Conservation (phyloP, 2,888 invertebrate genomes). For the Plagiodera versicolora region DNA sequence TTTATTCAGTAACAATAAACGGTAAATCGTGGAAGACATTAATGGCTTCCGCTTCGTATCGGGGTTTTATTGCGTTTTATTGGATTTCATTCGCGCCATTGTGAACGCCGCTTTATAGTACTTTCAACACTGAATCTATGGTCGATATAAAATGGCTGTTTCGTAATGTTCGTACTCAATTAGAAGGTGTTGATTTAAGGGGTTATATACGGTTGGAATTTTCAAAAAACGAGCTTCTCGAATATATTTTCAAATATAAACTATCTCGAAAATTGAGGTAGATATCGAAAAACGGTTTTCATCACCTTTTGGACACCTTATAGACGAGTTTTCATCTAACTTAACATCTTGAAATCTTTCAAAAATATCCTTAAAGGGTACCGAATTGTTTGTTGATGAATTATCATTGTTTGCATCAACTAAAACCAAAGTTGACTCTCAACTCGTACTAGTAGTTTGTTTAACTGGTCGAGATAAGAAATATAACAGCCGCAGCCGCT, state of each 20-base stretch:
- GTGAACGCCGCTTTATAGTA: not conserved
- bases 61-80: slow-evolving; percentile 34
- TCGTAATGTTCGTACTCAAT: too few relatives aligned
- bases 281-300: too few relatives aligned
- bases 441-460: slow-evolving; percentile 13
- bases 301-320: too few relatives aligned
- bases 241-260: too few relatives aligned
- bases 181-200: too few relatives aligned
- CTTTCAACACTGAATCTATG: too few relatives aligned
- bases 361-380: slow-evolving; percentile 10
- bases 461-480: slow-evolving; percentile 1
- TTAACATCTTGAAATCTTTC: too few relatives aligned
- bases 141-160: too few relatives aligned
- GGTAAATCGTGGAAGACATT: slow-evolving; percentile 33
- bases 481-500: not conserved
- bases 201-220: too few relatives aligned
- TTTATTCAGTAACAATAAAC: slow-evolving; percentile 36
- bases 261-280: too few relatives aligned
- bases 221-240: too few relatives aligned
- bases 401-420: slow-evolving; percentile 12
- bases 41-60: slow-evolving; percentile 32
- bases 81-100: not conserved
- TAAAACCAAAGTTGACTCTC: slow-evolving; percentile 11
- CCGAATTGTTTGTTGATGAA: slow-evolving; percentile 16
- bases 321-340: too few relatives aligned